Conservation (phyloP, 2,888 invertebrate genomes). For the Smittia sp. region DNA sequence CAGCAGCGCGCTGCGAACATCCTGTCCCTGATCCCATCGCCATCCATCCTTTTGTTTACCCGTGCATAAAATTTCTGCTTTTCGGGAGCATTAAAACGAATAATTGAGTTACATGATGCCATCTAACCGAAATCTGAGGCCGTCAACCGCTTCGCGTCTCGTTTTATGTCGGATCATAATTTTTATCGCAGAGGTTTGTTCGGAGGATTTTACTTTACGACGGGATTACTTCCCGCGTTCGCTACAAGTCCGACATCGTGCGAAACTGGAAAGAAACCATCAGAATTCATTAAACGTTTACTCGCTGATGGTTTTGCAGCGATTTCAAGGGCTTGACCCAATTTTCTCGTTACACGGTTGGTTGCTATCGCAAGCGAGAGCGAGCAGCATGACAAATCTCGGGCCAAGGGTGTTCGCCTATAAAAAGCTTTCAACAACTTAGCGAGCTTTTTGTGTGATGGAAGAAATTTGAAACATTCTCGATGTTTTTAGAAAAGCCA, state of each 20-base stretch:
- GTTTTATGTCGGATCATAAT: constrained; percentile 7
- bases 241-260: too few relatives aligned
- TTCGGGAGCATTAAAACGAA: not conserved
- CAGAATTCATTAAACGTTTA: not conserved
- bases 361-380: too few relatives aligned
- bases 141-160: not conserved
- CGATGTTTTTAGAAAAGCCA: too few relatives aligned
- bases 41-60: constrained; percentile 17
- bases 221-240: too few relatives aligned
- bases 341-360: too few relatives aligned
- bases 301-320: not conserved
- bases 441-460: too few relatives aligned
- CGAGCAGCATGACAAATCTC: too few relatives aligned
- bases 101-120: constrained; percentile 24
- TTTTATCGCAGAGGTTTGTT: not conserved
- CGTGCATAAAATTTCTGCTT: not conserved
- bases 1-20: too few relatives aligned
- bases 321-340: not conserved
- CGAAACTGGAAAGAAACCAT: too few relatives aligned
- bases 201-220: not conserved
- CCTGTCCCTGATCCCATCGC: not conserved
- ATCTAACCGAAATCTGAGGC: not conserved
- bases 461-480: too few relatives aligned
- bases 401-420: too few relatives aligned
- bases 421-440: too few relatives aligned